Evolutionary conservation across 2,113 vertebrate genomes (phyloP).

Genomic region (Myxocyprinus asiaticus): DNA sequence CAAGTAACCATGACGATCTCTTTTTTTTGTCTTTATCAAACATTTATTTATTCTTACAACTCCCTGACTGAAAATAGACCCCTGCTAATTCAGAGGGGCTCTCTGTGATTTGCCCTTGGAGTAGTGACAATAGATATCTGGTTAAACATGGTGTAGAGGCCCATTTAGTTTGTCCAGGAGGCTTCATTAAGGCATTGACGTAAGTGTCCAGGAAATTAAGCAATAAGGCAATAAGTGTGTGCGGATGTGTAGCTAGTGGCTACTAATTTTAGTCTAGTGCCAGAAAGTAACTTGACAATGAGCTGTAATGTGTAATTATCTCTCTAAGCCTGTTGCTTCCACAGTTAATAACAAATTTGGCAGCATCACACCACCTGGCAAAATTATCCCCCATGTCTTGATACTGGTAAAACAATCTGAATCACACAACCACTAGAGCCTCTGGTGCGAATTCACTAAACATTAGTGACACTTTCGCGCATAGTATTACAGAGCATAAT

Average conservation of each 20-base stretch:
- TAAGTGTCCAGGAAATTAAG: slow-evolving; percentile 50
- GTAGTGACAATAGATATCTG: slow-evolving; percentile 48
- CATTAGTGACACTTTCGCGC: too few relatives aligned
- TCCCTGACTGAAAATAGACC: slow-evolving; percentile 29
- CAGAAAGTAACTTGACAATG: slow-evolving; percentile 17
- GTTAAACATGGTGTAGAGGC: slow-evolving; percentile 44
- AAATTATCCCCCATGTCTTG: neutral
- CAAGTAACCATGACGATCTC: too few relatives aligned
- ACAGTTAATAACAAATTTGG: slow-evolving; percentile 20
- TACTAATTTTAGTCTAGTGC: slow-evolving; percentile 32
- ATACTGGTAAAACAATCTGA: slow-evolving; percentile 34
- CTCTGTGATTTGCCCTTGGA: slow-evolving; percentile 37
- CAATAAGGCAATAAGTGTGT: slow-evolving; percentile 40
- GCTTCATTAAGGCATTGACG: slow-evolving; percentile 52
- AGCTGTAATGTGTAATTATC: slow-evolving; percentile 34
- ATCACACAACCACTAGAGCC: slow-evolving; percentile 46
- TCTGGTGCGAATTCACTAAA: too few relatives aligned
- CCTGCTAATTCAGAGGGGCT: slow-evolving; percentile 29
- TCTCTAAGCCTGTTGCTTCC: slow-evolving; percentile 22
- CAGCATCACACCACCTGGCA: neutral
- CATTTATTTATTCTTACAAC: slow-evolving; percentile 24
- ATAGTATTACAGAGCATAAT: too few relatives aligned
- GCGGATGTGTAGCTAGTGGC: neutral
- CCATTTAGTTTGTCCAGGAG: slow-evolving; percentile 38
- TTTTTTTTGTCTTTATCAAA: neutral